These are phyloP conservation scores for Eptatretus burgeri DNA, from an alignment of 2,113 vertebrate genomes.

Conservation along the genomic window DNA sequence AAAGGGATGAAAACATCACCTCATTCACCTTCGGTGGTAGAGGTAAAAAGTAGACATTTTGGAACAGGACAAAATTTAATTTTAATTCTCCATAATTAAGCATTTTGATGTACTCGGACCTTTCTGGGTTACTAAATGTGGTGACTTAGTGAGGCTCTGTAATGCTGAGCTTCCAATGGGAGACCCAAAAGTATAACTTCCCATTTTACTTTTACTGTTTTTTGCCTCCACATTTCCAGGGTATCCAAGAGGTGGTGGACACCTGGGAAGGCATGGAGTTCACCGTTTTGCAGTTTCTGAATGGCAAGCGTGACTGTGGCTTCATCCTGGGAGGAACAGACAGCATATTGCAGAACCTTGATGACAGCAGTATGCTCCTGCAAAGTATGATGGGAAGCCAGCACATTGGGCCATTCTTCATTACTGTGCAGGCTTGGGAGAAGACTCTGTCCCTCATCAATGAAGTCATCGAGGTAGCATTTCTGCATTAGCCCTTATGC, in stretches of 20 bases:
- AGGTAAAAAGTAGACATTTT: too few species aligned
- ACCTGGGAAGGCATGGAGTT: slow-evolving; percentile 74
- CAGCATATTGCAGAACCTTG: slow-evolving; percentile 44
- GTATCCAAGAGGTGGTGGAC: slow-evolving; percentile 48
- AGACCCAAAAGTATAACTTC: too few species aligned
- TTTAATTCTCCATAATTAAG: too few species aligned
- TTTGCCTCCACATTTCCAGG: slow-evolving; percentile 17
- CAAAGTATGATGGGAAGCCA: slow-evolving; percentile 61
- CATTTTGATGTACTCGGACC: too few species aligned
- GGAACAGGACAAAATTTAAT: too few species aligned
- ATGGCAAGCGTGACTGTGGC: slow-evolving; percentile 44
- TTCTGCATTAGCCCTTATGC: too few species aligned
- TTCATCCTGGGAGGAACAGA: slow-evolving; percentile 44
- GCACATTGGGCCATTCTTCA: slow-evolving; percentile 59
- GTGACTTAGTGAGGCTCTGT: too few species aligned
- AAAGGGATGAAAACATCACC: too few species aligned
- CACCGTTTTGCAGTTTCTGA: slow-evolving; percentile 33
- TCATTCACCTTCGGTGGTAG: too few species aligned
- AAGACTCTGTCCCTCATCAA: slow-evolving; percentile 53
- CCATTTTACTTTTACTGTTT: too few species aligned
- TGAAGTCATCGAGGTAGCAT: slow-evolving; percentile 57
- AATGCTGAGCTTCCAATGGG: too few species aligned
- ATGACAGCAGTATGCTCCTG: slow-evolving; percentile 52
- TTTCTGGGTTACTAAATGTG: too few species aligned
- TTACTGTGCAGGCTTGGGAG: slow-evolving; percentile 42